Conservation (phyloP, 2,113 vertebrate species). For the Excalfactoria chinensis region DNA sequence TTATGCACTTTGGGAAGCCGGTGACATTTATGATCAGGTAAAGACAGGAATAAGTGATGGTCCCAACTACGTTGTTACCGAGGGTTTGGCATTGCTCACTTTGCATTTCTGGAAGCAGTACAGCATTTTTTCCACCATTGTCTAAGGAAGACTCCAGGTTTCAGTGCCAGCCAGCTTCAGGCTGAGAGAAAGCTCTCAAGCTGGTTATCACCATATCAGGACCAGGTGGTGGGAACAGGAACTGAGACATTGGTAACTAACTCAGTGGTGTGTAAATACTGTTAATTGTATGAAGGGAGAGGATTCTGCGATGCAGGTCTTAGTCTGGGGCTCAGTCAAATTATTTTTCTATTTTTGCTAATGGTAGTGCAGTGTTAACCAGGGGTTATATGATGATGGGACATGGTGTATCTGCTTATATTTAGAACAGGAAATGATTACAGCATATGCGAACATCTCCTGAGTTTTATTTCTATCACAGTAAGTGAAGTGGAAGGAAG, state of each 20-base stretch:
- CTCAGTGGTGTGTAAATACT: neutral
- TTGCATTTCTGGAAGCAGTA: neutral
- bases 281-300: neutral
- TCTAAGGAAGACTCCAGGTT: neutral
- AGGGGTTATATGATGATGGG: neutral
- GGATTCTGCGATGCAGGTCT: neutral
- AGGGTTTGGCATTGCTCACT: neutral
- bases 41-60: constrained; percentile 10
- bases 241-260: neutral
- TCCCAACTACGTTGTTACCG: neutral
- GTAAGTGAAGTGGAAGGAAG: neutral
- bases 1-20: constrained; percentile 94
- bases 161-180: neutral
- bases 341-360: neutral
- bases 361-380: neutral
- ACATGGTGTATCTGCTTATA: neutral
- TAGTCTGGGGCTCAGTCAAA: neutral
- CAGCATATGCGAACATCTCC: neutral
- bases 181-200: neutral
- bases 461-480: neutral
- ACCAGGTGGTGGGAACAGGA: neutral
- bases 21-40: constrained; percentile 93
- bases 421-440: neutral
- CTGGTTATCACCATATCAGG: neutral
- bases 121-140: neutral